phyloP scores from a whole-genome alignment of 2,113 vertebrate species.

The Nematolebias whitei region DNA sequence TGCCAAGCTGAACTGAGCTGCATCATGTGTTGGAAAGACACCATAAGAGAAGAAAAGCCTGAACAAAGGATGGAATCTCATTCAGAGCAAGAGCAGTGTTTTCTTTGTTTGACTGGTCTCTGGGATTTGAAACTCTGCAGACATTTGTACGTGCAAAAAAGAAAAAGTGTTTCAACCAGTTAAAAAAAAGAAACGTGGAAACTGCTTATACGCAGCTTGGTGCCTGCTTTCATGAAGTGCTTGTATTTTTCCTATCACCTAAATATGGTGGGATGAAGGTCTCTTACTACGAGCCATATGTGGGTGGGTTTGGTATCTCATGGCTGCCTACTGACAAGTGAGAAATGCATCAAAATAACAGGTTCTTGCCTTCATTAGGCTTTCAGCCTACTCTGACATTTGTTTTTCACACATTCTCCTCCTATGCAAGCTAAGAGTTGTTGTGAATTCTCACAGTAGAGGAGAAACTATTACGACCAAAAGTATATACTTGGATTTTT shows the following conservation, averaged over 20 bases:
- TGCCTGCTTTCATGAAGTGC: not conserved
- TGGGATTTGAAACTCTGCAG: not conserved
- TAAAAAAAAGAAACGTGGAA: not conserved
- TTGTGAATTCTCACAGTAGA: no score
- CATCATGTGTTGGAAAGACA: not conserved
- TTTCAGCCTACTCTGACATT: not conserved
- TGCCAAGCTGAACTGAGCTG: not conserved
- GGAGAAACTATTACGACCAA: no score
- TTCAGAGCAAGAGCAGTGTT: no score
- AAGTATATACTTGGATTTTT: not conserved
- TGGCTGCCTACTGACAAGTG: not conserved
- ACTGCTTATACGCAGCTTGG: not conserved
- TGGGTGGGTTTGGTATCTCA: slow-evolving; percentile 4
- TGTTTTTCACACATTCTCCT: not conserved
- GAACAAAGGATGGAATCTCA: not conserved
- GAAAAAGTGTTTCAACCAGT: not conserved
- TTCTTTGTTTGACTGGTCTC: not conserved
- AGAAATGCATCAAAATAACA: slow-evolving; percentile 9
- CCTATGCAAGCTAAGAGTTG: not conserved
- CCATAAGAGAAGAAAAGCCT: not conserved
- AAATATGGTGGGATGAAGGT: not conserved
- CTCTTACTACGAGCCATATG: not conserved
- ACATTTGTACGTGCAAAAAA: not conserved
- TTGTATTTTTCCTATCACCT: not conserved
- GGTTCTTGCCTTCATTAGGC: not conserved